Base-by-base conservation (phyloP, 2,888 invertebrate genomes). In the Trachelus tabidus region DNA sequence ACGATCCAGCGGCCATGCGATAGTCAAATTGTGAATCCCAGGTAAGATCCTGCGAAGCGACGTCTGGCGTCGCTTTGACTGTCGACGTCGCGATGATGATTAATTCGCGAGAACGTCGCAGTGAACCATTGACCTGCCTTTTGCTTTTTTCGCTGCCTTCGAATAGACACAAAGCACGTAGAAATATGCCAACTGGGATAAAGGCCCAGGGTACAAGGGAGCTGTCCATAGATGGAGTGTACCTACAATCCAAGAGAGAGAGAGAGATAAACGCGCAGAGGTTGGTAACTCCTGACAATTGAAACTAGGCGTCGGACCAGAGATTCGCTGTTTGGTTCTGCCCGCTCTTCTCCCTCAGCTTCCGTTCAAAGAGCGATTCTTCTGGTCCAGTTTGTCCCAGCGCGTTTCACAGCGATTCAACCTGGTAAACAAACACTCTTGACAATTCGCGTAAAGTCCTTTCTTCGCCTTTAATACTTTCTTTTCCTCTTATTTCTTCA, bases 91-190 rank as follows among this genome's bases (percentile, higher is more conserved):
- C 23, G 56, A 56, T 23, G 40, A 23, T 15, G 40, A 40, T 23
- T 56, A 23, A 23, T 23, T 56, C 56, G 23, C 56, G 23, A 56
- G 23, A 23, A 23, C 23, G 4, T 56, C 23, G 6, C 56, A 56
- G 9, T 56, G 1, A 56, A 56, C 9, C 23, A 23, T 56, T 56
- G 23, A 56, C 23, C 56, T 56, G 56, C 56, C 56, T 56, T 56
- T 56, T 56, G 9, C 56, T 56, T 56, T 80, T 80, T 75, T 77
- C 80, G 80, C 79, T 85, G 80, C 83, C 79, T 80, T 69, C 56
- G 77, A 78, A 74, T 78, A 73, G 80, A 69, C 82, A 83, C 81
- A 84, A 85, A 87, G 85, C 84, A 84, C 81, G 84, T 82, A 83
- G 86, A 86, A 87, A 87, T 86, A 86, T 84, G 87, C 87, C 56